Evolutionary conservation across 2,888 invertebrate species (phyloP).

Genomic region (Argyresthia albistria): DNA sequence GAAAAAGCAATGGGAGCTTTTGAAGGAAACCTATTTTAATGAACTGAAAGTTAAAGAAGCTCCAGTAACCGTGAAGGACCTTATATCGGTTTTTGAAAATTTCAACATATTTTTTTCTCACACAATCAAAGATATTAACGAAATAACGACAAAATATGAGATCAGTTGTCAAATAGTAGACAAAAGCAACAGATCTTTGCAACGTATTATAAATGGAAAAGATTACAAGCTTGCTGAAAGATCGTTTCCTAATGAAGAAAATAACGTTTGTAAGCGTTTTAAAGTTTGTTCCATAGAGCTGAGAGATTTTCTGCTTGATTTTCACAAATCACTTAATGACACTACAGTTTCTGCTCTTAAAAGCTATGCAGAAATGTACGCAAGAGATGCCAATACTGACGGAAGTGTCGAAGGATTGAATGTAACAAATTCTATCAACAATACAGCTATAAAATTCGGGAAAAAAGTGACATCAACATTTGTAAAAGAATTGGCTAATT

Average conservation of each 20-base stretch:
- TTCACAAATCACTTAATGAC: conserved; percentile 32
- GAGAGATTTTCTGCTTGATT: conserved; percentile 24
- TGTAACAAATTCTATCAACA: conserved; percentile 15
- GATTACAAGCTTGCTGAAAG: not conserved
- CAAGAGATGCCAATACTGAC: conserved; percentile 28
- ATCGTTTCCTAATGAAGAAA: not conserved
- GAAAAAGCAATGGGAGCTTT: not conserved
- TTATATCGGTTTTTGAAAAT: not conserved
- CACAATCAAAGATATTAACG: conserved; percentile 7
- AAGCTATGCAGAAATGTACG: conserved; percentile 45
- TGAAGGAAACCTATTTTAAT: not conserved
- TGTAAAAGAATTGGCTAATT: not conserved
- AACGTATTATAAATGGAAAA: no score
- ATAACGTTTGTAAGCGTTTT: conserved; percentile 22
- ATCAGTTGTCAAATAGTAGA: conserved; percentile 26
- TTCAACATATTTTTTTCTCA: conserved; percentile 9
- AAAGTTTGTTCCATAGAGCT: conserved; percentile 40
- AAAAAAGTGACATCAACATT: not conserved
- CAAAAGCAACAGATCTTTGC: conserved; percentile 4
- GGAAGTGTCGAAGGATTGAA: conserved; percentile 19
- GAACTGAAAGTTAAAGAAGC: conserved; percentile 12
- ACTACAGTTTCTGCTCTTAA: conserved; percentile 29
- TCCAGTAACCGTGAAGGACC: not conserved
- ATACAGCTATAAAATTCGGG: conserved; percentile 5
- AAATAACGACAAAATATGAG: conserved; percentile 16